phyloP scores from a whole-genome alignment of 2,888 invertebrate genomes.

The Drosophila leonis region DNA sequence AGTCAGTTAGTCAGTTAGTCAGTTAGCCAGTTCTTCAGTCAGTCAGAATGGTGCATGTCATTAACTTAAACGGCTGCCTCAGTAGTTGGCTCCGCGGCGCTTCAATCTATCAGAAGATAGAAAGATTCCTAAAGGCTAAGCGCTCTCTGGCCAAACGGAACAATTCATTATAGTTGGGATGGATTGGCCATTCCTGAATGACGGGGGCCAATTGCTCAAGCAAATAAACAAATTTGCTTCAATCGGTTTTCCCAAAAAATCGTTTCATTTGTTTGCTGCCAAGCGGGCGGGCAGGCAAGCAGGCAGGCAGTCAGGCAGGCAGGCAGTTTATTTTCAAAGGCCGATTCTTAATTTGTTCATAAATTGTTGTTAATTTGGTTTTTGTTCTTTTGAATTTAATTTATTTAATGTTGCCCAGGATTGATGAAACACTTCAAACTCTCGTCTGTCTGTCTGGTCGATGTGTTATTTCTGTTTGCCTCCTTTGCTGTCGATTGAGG shows the following conservation, averaged over 20 bases:
- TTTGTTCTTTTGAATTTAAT: constrained; percentile 74
- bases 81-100: constrained; percentile 66
- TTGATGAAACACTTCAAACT: constrained; percentile 73
- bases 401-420: constrained; percentile 68
- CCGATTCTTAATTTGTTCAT: constrained; percentile 74
- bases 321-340: constrained; percentile 73
- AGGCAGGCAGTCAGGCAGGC: too few species aligned
- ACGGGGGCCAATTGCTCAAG: constrained; percentile 78
- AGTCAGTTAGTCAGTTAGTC: constrained; percentile 22
- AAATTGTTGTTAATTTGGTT: constrained; percentile 70
- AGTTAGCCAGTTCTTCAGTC: constrained; percentile 32
- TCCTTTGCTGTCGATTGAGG: constrained; percentile 66
- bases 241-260: constrained; percentile 46
- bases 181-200: constrained; percentile 68
- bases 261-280: constrained; percentile 23
- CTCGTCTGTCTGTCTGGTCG: constrained; percentile 19
- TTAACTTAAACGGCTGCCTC: constrained; percentile 74
- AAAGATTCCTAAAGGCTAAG: constrained; percentile 24
- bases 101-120: constrained; percentile 67
- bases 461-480: constrained; percentile 24
- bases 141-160: constrained; percentile 57
- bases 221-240: constrained; percentile 74
- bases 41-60: constrained; percentile 52
- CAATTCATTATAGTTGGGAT: constrained; percentile 75
- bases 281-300: constrained; percentile 24